Evolutionary conservation across 2,113 vertebrate genomes (phyloP).

Genomic region (Nestor notabilis): DNA sequence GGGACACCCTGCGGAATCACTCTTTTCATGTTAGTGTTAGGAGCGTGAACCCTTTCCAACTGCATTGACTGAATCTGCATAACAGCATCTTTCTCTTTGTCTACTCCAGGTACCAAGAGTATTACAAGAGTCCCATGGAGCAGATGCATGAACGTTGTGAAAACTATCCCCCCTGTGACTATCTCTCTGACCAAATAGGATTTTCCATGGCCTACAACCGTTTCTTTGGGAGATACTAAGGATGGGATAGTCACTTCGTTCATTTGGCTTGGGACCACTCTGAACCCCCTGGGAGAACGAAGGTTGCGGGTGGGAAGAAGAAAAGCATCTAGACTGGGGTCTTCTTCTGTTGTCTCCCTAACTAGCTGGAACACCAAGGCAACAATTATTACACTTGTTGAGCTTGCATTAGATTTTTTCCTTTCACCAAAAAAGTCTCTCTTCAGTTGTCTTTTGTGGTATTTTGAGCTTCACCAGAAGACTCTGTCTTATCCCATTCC

Average conservation of each 20-base stretch:
- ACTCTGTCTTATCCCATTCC: background rate
- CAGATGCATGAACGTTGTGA: constrained; percentile 80
- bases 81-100: background rate
- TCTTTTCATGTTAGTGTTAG: background rate
- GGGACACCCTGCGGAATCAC: background rate
- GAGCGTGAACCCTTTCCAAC: background rate
- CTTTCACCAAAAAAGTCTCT: background rate
- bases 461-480: background rate
- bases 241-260: background rate
- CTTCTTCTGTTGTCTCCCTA: background rate
- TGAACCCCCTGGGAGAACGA: background rate
- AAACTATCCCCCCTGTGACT: constrained; percentile 74
- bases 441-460: background rate
- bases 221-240: constrained; percentile 79
- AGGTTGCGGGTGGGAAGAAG: background rate
- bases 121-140: constrained; percentile 56
- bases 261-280: background rate
- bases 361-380: background rate
- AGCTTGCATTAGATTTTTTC: background rate
- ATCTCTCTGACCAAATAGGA: constrained; percentile 77
- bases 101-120: constrained; percentile 25
- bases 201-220: constrained; percentile 79
- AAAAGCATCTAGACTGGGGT: background rate
- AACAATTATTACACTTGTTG: background rate
- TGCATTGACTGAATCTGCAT: background rate